Base-by-base conservation (phyloP, 2,888 invertebrate species). In the Dendrolimus pini region DNA sequence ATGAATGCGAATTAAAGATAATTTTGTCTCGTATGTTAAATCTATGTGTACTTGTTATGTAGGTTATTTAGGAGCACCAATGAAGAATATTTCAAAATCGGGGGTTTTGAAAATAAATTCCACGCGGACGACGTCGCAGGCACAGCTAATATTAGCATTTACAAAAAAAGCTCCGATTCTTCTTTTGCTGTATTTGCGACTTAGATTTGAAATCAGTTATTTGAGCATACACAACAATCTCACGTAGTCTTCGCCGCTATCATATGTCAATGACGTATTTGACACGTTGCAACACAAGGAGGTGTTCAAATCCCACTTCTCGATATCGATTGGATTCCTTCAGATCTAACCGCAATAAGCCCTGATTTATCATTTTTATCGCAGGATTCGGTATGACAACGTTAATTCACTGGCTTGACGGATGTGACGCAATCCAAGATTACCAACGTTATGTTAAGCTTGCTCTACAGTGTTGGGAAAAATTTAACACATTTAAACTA, bases 331-430 rank as follows among this genome's bases (percentile, higher is more conserved):
- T 56, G 62, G 67, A 67, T 60, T 63, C 63, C 68, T 61, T 82
- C 61, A 73, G 77, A 85, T 78, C 75, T 70, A 60, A 67, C 83
- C 84, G 85, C 72, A 58, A 58, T 75, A 78, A 73, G 71, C 71
- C 76, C 79, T 75, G 83, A 85, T 85, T 84, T 83, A 77, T 84
- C 84, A 80, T 62, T 72, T 65, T 77, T 82, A 81, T 82, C 80
- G 64, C 55, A 55, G 61, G 67, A 53, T 64, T 66, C 60, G 65
- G 61, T 65, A 67, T 82, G 84, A 79, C 83, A 83, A 68, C 66
- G 60, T 60, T 79, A 76, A 78, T 70, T 64, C 72, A 62, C 56
- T 58, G 58, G 59, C 54, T 62, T 65, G 67, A 62, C 60, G 69
- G 63, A 71, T 67, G 71, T 79, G 75, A 79, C 71, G 75, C 72